phyloP scores from a whole-genome alignment of 1,140 invertebrate genomes.

The Polyergus mexicanus region DNA sequence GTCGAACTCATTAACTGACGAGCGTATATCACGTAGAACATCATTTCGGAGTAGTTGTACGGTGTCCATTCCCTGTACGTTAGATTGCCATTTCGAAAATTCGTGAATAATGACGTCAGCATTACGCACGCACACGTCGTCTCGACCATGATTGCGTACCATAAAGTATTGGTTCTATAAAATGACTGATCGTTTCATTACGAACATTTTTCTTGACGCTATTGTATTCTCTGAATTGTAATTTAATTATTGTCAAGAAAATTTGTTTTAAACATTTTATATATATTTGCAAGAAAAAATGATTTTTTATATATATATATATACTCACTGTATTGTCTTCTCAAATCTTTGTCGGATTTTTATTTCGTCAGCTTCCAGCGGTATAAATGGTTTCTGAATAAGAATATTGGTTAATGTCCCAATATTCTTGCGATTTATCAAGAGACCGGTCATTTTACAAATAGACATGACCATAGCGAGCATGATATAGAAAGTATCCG shows the following conservation, averaged over 20 bases:
- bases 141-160: constrained; percentile 54
- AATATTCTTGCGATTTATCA: constrained; percentile 51
- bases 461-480: constrained; percentile 33
- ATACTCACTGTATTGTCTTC: constrained; percentile 57
- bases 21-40: constrained; percentile 53
- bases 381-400: constrained; percentile 38
- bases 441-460: constrained; percentile 50
- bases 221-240: not conserved
- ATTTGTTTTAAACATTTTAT: not conserved
- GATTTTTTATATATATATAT: not conserved
- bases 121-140: constrained; percentile 32
- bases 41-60: constrained; percentile 48
- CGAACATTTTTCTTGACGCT: not conserved
- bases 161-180: constrained; percentile 47
- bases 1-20: constrained; percentile 52
- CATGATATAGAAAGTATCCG: constrained; percentile 63
- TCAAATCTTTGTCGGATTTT: constrained; percentile 65
- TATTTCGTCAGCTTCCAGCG: constrained; percentile 52
- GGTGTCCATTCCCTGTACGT: constrained; percentile 72
- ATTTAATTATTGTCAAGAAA: not conserved
- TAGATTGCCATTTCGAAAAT: constrained; percentile 46
- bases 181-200: not conserved
- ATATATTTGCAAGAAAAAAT: no score
- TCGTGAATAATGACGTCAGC: constrained; percentile 57
- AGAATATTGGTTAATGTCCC: constrained; percentile 19